Percentiles rank a stretch among this genome's conserved stretches.
Conservation (phyloP, 2,113 vertebrate genomes). For the Macrotis lagotis region DNA sequence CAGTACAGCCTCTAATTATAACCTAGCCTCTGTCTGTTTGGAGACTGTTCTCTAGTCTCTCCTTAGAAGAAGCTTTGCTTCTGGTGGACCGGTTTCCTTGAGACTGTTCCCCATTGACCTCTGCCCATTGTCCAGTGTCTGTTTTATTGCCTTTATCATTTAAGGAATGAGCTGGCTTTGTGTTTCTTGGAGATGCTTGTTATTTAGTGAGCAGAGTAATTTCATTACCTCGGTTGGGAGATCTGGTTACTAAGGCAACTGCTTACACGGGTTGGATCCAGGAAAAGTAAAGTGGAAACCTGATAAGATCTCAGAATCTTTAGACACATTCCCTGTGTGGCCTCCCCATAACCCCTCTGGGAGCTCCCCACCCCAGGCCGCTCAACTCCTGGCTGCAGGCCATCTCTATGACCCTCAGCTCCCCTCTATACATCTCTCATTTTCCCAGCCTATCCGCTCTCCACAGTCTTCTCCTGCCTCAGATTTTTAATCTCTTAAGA, state of each 20-base stretch:
- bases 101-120: background rate
- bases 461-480: background rate
- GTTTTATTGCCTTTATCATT: constrained; percentile 43
- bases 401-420: background rate
- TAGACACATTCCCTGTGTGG: background rate
- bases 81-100: background rate
- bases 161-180: constrained; percentile 65
- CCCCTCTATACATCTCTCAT: too few species aligned
- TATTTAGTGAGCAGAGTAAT: constrained; percentile 49
- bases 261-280: constrained; percentile 1
- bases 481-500: background rate
- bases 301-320: background rate
- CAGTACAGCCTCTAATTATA: background rate
- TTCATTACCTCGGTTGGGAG: constrained; percentile 59
- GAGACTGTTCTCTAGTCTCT: background rate
- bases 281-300: background rate
- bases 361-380: too few species aligned
- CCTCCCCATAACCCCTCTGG: background rate
- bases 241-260: constrained; percentile 70
- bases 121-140: background rate
- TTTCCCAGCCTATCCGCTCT: background rate
- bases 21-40: background rate
- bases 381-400: background rate
- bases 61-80: background rate
- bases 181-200: background rate